These are phyloP conservation scores for Alexandromys fortis DNA, from an alignment of 2,113 vertebrate species.

Conservation along the genomic window DNA sequence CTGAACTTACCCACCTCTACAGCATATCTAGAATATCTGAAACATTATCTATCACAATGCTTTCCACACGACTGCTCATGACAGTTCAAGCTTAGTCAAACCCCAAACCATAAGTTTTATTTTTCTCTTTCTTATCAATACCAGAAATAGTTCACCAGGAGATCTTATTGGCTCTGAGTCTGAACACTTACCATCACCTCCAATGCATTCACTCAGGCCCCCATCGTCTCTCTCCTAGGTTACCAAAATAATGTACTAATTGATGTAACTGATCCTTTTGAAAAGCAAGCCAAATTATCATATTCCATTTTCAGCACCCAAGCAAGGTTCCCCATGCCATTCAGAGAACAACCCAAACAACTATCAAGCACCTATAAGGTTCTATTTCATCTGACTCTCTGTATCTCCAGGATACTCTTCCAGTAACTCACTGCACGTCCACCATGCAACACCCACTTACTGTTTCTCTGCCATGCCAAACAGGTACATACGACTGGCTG, in stretches of 20 bases:
- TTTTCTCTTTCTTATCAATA: background rate
- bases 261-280: background rate
- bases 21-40: background rate
- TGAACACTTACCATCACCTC: background rate
- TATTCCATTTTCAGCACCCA: background rate
- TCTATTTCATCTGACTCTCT: background rate
- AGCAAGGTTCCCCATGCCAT: background rate
- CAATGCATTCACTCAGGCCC: too few relatives aligned
- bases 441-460: rapidly evolving
- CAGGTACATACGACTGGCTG: background rate
- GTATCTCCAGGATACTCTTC: too few relatives aligned
- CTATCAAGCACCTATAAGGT: background rate
- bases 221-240: background rate
- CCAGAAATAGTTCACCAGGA: background rate
- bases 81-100: constrained; percentile 21
- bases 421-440: background rate
- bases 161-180: background rate
- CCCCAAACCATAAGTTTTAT: constrained; percentile 12
- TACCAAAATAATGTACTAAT: background rate
- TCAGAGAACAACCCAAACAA: background rate
- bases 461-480: background rate
- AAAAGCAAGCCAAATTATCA: background rate
- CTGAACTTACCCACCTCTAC: background rate
- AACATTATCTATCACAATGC: background rate
- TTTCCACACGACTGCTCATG: background rate